A percentile compares a stretch with the other conserved stretches of the same genome.
Evolutionary conservation across 1,140 invertebrate genomes (phyloP).

Genomic region (Euwallacea fornicatus): DNA sequence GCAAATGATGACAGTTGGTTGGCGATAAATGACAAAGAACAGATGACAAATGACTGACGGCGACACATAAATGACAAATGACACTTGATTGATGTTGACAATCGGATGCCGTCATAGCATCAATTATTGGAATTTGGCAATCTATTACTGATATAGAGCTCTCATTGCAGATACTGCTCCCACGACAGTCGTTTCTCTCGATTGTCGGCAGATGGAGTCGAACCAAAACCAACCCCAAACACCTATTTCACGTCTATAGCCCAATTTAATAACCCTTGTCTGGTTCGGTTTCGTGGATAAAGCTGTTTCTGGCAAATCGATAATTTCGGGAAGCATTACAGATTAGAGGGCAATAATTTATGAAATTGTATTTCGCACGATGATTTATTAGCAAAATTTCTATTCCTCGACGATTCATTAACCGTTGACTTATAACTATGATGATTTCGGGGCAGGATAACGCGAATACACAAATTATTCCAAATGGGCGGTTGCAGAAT

Average conservation of each 20-base stretch:
- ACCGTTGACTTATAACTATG: slow-evolving; percentile 3
- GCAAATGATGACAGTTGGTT: no score
- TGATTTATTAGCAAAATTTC: slow-evolving; percentile 2
- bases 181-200: no score
- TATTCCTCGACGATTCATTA: background rate
- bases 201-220: background rate
- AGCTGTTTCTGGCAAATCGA: background rate
- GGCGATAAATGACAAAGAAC: no score
- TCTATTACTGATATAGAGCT: no score
- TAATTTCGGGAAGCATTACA: slow-evolving; percentile 1
- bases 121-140: no score
- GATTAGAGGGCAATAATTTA: slow-evolving; percentile 1
- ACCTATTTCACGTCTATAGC: background rate
- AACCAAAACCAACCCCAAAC: background rate
- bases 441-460: slow-evolving; percentile 2
- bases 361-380: background rate
- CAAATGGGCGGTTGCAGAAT: background rate
- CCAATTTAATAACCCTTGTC: background rate
- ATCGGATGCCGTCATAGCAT: no score
- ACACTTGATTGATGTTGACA: no score
- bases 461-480: slow-evolving; percentile 3
- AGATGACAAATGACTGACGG: no score
- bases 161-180: no score
- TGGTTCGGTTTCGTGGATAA: slow-evolving; percentile 2
- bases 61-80: no score